Base-by-base conservation (phyloP, 2,113 vertebrate genomes). In the Penelope pileata region DNA sequence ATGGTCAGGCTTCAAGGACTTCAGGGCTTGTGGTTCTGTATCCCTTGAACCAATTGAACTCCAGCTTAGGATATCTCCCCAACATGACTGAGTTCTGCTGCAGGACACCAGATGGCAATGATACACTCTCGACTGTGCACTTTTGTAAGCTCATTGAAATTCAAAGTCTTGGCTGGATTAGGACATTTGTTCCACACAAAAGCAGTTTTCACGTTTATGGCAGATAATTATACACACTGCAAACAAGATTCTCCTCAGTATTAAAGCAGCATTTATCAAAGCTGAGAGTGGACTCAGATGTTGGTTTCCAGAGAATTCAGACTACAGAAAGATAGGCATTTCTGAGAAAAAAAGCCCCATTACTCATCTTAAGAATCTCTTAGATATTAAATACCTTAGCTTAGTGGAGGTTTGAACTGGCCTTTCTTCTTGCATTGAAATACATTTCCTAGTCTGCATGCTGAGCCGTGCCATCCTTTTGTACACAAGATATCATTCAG, bases 51-150 rank as follows among this genome's bases (percentile, higher is more conserved):
- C 29, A 68, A 51, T 1, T 59, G 60, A 64, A 92, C 32, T 81
- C 27, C 51, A 72, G 51, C 42, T 60, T 36, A 34, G 54, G 66
- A 14, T 38, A n/a, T 82, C 19, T 19, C 60, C 14, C 12, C 30
- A 34, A 23, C 40, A 7, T 11, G 17, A 16, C 62, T 76, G 74
- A 64, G 75, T 80, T 79, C n/a, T 27, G 27, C 3, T 9, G n/a
- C 32, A 83, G 62, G 24, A 58, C 62, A 79, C 24, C 36, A 69
- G 50, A 21, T 87, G 59, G 45, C 8, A 86, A 48, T 48, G 36
- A 12, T 24, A 68, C 18, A 29, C 2, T 0, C 1, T 0, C 36
- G 42, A 16, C 42, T 3, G 12, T 69, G 24, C 0, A 0, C 62
- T 72, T 72, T 27, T 48, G 7, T 50, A 36, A 86, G 16, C 10